A percentile compares a stretch with the other conserved stretches of the same genome.
Conservation (phyloP, 2,888 invertebrate genomes). For the Conistra vaccinii region DNA sequence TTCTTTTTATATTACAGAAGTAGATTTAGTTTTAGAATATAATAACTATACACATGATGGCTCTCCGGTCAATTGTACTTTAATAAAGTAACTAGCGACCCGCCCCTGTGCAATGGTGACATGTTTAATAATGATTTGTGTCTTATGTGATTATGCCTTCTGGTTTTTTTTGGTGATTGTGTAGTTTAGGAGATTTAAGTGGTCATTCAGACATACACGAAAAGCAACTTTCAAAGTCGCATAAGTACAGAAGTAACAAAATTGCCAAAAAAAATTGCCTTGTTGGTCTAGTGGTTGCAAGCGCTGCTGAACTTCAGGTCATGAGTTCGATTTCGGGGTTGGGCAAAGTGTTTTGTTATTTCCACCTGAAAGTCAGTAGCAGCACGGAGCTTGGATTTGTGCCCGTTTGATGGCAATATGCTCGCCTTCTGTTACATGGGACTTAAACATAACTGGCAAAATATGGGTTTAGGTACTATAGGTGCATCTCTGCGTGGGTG, state of each 20-base stretch:
- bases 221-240: neutral
- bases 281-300: neutral
- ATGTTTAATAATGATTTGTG: too few relatives aligned
- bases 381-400: too few relatives aligned
- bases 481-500: too few relatives aligned
- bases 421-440: too few relatives aligned
- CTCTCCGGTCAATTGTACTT: neutral
- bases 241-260: neutral
- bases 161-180: neutral
- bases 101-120: neutral
- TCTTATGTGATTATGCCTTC: neutral
- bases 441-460: too few relatives aligned
- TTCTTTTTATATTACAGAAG: neutral
- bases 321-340: too few relatives aligned
- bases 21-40: neutral
- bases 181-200: too few relatives aligned
- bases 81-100: neutral
- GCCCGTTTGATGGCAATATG: too few relatives aligned
- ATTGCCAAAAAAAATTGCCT: neutral
- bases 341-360: too few relatives aligned
- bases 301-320: too few relatives aligned
- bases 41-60: neutral
- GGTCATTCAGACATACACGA: neutral
- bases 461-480: too few relatives aligned
- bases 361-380: too few relatives aligned